Percentiles rank a stretch among this genome's conserved stretches.
These are phyloP conservation scores for Aleiodes alternator DNA, from an alignment of 2,888 invertebrate genomes.

Conservation along the genomic window DNA sequence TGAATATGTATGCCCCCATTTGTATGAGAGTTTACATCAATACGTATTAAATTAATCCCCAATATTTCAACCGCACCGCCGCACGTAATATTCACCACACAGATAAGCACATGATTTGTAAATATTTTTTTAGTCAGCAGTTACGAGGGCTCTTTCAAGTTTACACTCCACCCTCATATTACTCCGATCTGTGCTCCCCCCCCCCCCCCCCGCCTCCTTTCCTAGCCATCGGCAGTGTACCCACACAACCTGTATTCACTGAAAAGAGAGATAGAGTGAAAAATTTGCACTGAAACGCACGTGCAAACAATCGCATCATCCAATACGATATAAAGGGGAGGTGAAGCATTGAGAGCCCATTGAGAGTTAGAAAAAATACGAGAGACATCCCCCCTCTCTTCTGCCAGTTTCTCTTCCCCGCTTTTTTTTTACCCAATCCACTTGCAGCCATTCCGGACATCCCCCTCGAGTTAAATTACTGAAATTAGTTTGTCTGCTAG, in stretches of 20 bases:
- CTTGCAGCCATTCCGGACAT: constrained; percentile 37
- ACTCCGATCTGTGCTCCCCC: constrained; percentile 24
- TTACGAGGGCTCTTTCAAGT: constrained; percentile 25
- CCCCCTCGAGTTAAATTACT: constrained; percentile 60
- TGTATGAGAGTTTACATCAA: constrained; percentile 7
- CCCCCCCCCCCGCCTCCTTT: constrained; percentile 15
- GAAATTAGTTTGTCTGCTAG: constrained; percentile 64
- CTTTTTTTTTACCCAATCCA: constrained; percentile 27
- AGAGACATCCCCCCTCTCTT: constrained; percentile 40
- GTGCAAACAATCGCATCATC: constrained; percentile 53
- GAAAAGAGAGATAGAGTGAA: background rate
- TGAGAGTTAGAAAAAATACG: constrained; percentile 41
- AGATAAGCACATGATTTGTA: constrained; percentile 45
- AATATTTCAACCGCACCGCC: constrained; percentile 11
- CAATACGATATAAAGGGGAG: background rate
- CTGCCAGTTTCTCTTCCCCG: constrained; percentile 2
- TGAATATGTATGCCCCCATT: constrained; percentile 1
- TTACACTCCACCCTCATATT: constrained; percentile 39
- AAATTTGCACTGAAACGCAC: constrained; percentile 48
- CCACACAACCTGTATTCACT: constrained; percentile 23
- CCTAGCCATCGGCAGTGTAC: background rate
- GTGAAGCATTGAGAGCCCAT: constrained; percentile 45
- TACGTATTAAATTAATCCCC: constrained; percentile 21
- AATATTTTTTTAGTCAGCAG: constrained; percentile 45
- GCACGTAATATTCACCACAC: constrained; percentile 2